Evolutionary conservation across 2,888 invertebrate genomes (phyloP).

Genomic region (Proisotoma minuta): DNA sequence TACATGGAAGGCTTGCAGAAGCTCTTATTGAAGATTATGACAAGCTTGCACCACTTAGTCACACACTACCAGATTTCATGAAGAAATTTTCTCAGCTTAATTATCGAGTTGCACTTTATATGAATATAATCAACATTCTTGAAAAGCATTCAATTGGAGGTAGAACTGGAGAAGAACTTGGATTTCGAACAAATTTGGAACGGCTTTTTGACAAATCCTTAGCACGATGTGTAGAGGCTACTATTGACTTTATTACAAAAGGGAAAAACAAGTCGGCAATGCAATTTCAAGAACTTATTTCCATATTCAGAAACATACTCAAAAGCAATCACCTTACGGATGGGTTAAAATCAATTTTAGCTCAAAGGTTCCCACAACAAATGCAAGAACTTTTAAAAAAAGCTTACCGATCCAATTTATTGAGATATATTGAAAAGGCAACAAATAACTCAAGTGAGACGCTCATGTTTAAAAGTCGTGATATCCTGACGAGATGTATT

Average conservation of each 20-base stretch:
- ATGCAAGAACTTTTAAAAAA: slow-evolving; percentile 22
- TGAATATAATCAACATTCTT: slow-evolving; percentile 31
- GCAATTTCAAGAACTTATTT: slow-evolving; percentile 14
- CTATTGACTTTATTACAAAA: slow-evolving; percentile 7
- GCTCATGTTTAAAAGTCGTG: slow-evolving; percentile 9
- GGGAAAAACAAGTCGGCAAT: not conserved
- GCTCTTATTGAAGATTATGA: slow-evolving; percentile 26
- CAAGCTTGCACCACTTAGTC: slow-evolving; percentile 11
- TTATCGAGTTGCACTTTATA: slow-evolving; percentile 21
- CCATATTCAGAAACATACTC: slow-evolving; percentile 19
- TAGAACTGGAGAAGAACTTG: slow-evolving; percentile 3
- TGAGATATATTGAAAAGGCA: slow-evolving; percentile 18
- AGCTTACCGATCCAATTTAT: slow-evolving; percentile 28
- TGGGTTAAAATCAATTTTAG: slow-evolving; percentile 21
- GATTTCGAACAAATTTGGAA: slow-evolving; percentile 30
- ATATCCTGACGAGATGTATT: not conserved
- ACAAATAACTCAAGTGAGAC: slow-evolving; percentile 1
- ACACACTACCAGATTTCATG: slow-evolving; percentile 13
- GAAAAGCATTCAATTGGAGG: slow-evolving; percentile 28
- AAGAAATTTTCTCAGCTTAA: slow-evolving; percentile 21
- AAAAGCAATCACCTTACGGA: slow-evolving; percentile 22
- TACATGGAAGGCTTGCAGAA: slow-evolving; percentile 20
- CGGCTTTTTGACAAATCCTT: slow-evolving; percentile 23
- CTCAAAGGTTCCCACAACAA: slow-evolving; percentile 23
- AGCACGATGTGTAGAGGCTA: not conserved